Evolutionary conservation across 2,888 invertebrate species (phyloP).

Genomic region (Ommatoiulus sabulosus): DNA sequence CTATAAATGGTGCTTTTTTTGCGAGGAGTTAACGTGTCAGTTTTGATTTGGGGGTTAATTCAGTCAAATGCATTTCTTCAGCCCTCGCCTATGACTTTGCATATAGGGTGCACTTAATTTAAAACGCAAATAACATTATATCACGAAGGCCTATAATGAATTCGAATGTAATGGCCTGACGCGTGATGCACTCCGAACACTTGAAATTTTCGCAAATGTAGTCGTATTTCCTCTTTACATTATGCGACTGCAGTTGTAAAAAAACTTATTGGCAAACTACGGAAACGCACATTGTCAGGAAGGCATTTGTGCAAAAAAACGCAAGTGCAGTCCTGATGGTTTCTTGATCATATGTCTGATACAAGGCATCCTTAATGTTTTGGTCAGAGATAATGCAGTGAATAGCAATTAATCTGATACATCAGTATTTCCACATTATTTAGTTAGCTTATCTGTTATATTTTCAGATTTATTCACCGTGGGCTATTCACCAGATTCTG

Average conservation of each 20-base stretch:
- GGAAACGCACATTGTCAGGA: not conserved
- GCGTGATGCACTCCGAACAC: not conserved
- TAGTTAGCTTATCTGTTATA: too few species aligned
- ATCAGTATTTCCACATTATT: too few species aligned
- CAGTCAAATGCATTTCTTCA: not conserved
- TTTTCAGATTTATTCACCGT: too few species aligned
- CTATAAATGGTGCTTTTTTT: not conserved
- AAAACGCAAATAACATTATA: constrained; percentile 23
- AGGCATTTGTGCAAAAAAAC: not conserved
- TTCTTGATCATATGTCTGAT: not conserved
- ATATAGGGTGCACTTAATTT: not conserved
- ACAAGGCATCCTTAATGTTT: too few species aligned
- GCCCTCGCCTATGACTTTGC: not conserved
- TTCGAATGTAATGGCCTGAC: constrained; percentile 9
- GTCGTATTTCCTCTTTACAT: not conserved
- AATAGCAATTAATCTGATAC: too few species aligned
- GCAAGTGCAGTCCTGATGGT: not conserved
- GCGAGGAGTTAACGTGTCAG: not conserved
- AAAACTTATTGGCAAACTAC: not conserved
- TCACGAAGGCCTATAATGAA: not conserved
- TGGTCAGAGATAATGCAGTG: too few species aligned
- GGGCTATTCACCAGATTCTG: too few species aligned
- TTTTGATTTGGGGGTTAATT: not conserved
- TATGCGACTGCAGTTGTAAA: not conserved
- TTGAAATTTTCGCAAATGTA: not conserved